Evolutionary conservation across 2,888 invertebrate species (phyloP).

Genomic region (Apotomis turbidana): DNA sequence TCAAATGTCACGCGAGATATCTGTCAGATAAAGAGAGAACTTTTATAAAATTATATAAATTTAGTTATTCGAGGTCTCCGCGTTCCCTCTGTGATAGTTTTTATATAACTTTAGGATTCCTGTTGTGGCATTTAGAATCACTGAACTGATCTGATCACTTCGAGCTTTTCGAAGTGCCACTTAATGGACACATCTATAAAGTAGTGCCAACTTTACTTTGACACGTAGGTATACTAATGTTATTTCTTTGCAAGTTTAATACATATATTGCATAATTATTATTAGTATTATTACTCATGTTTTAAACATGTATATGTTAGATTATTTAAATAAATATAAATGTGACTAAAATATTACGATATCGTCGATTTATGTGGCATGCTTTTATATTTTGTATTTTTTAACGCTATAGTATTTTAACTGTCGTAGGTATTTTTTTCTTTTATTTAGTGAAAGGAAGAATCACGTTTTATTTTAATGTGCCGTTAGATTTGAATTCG

Average conservation of each 20-base stretch:
- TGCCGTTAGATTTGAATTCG: too few relatives aligned
- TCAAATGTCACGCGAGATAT: not conserved
- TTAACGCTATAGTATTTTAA: conserved; percentile 8
- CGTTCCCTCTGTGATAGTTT: conserved; percentile 52
- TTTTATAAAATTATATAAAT: conserved; percentile 32
- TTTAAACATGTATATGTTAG: not conserved
- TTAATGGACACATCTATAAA: conserved; percentile 9
- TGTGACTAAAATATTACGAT: not conserved
- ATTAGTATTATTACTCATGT: not conserved
- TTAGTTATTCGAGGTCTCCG: conserved; percentile 16
- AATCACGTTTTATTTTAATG: too few relatives aligned
- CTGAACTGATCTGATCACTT: not conserved
- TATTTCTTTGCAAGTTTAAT: not conserved
- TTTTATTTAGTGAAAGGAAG: not conserved
- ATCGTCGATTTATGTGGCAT: not conserved
- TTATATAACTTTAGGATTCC: conserved; percentile 42
- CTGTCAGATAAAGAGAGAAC: conserved; percentile 24
- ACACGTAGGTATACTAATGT: not conserved
- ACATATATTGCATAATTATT: not conserved
- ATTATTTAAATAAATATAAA: not conserved
- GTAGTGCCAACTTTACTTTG: conserved; percentile 34
- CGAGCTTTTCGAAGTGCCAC: not conserved
- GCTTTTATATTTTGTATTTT: conserved; percentile 19
- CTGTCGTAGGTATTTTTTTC: not conserved
- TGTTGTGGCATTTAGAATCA: not conserved